These are phyloP conservation scores for Ecdyonurus torrentis DNA, from an alignment of 2,888 invertebrate genomes.

Conservation along the genomic window DNA sequence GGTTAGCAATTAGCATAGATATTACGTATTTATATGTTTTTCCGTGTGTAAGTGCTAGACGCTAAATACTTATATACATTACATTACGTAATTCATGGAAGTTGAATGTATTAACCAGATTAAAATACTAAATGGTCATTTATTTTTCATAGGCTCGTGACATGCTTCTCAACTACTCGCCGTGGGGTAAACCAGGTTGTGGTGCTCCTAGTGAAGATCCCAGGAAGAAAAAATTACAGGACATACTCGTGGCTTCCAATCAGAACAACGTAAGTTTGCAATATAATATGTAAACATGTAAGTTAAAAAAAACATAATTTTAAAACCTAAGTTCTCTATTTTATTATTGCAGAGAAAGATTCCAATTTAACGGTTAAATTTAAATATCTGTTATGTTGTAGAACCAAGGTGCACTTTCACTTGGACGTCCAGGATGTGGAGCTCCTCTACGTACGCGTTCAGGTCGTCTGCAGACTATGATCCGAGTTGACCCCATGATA, in stretches of 20 bases:
- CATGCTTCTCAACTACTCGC: slow-evolving; percentile 54
- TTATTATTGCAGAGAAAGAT: not conserved
- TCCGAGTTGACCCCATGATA: slow-evolving; percentile 42
- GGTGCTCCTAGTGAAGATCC: slow-evolving; percentile 49
- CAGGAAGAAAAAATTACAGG: slow-evolving; percentile 47
- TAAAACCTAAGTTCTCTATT: too few species aligned
- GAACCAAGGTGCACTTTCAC: not conserved
- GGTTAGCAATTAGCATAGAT: too few species aligned
- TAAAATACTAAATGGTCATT: too few species aligned
- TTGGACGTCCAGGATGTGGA: slow-evolving; percentile 22
- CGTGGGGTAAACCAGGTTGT: slow-evolving; percentile 61
- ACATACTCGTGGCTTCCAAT: not conserved
- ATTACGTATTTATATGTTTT: too few species aligned
- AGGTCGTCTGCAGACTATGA: slow-evolving; percentile 23
- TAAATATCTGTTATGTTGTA: not conserved
- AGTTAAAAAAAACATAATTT: too few species aligned
- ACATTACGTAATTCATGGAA: too few species aligned
- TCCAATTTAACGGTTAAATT: not conserved
- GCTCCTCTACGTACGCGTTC: slow-evolving; percentile 25
- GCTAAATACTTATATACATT: too few species aligned
- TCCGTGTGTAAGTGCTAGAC: too few species aligned
- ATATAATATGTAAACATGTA: not conserved
- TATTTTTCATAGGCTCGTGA: slow-evolving; percentile 51
- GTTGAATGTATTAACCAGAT: too few species aligned
- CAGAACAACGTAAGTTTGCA: not conserved